Conservation (phyloP, 2,797 vertebrate genomes). For the Loris lydekkerianus region DNA sequence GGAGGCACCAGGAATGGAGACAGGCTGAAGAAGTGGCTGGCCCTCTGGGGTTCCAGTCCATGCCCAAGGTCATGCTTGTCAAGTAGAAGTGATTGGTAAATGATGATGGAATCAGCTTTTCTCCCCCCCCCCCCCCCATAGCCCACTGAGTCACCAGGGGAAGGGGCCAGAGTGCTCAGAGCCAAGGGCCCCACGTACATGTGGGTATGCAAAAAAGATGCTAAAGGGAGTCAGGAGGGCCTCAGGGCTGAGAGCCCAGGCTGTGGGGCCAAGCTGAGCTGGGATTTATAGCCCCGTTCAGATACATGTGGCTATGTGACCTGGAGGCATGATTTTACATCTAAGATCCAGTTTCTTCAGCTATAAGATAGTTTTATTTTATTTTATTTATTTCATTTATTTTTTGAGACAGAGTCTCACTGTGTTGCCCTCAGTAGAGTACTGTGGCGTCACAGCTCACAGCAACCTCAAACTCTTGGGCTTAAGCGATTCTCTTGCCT, state of each 20-base stretch:
- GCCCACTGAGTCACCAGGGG: background rate
- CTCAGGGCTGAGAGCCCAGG: background rate
- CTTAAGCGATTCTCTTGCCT: too few species aligned
- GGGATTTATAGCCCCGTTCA: background rate
- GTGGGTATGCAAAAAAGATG: too few species aligned
- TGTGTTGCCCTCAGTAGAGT: too few species aligned
- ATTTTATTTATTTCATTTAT: background rate
- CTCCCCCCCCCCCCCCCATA: too few species aligned
- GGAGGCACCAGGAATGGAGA: background rate
- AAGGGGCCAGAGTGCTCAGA: background rate
- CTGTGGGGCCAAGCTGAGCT: background rate
- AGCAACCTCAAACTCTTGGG: too few species aligned
- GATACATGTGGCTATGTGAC: background rate
- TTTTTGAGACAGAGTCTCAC: too few species aligned
- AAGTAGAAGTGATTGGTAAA: background rate
- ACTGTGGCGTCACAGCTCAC: too few species aligned
- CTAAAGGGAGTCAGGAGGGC: background rate
- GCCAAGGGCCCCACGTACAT: background rate
- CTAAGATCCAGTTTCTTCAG: background rate
- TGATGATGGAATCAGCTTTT: constrained; percentile 24
- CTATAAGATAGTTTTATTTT: background rate
- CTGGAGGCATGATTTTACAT: background rate
- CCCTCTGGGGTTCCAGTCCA: background rate
- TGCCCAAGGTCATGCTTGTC: background rate
- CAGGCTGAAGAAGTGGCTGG: background rate